These are phyloP conservation scores for Acridotheres tristis DNA, from an alignment of 2,797 vertebrate species.

Conservation along the genomic window DNA sequence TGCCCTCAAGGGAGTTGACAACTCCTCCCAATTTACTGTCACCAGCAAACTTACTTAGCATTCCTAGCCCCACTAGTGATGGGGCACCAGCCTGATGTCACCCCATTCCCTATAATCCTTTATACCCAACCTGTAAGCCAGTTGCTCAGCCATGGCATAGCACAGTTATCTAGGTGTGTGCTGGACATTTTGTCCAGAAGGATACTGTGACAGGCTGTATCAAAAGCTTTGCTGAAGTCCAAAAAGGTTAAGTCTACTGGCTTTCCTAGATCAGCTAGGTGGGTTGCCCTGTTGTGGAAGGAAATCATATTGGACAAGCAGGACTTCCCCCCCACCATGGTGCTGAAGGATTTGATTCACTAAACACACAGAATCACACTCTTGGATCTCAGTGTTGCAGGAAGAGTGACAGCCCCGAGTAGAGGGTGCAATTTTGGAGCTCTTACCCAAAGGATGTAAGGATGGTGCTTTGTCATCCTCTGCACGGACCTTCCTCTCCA, in stretches of 20 bases:
- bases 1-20: neutral
- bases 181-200: neutral
- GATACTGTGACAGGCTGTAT: neutral
- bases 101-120: neutral
- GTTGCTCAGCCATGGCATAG: fast-evolving
- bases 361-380: neutral
- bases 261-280: neutral
- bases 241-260: neutral
- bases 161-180: no score
- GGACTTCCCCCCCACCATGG: neutral
- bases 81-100: neutral
- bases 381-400: neutral
- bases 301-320: neutral
- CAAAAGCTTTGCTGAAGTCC: neutral
- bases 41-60: neutral
- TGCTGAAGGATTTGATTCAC: neutral
- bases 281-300: neutral
- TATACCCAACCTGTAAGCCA: fast-evolving
- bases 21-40: neutral
- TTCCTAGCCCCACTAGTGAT: neutral
- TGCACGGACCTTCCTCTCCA: neutral
- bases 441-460: neutral
- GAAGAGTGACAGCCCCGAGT: no score
- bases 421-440: fast-evolving
- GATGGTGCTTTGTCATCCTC: neutral